phyloP scores from a whole-genome alignment of 2,113 vertebrate species.

The Tilapia sparmanii region DNA sequence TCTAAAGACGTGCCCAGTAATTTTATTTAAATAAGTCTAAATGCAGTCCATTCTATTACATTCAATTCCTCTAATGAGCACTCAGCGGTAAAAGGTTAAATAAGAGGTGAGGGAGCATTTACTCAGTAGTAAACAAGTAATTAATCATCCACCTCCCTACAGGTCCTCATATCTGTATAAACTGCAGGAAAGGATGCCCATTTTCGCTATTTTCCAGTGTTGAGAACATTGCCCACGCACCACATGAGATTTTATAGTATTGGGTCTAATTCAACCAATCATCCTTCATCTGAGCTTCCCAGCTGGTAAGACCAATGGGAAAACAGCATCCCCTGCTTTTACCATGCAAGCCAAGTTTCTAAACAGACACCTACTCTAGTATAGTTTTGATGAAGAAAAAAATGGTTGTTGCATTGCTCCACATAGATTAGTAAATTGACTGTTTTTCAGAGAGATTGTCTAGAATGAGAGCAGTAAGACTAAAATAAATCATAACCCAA shows the following conservation, averaged over 20 bases:
- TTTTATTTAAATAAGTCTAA: conserved; percentile 6
- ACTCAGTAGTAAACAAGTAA: conserved; percentile 46
- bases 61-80: conserved; percentile 19
- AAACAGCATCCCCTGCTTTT: neutral
- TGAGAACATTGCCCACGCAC: neutral
- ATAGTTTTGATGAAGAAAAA: neutral
- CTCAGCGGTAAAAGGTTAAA: conserved; percentile 37
- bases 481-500: conserved; percentile 7
- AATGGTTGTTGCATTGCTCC: neutral
- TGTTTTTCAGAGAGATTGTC: conserved; percentile 1
- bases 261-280: neutral
- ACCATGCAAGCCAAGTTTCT: neutral
- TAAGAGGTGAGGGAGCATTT: conserved; percentile 31
- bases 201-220: neutral
- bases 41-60: conserved; percentile 1
- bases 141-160: conserved; percentile 36
- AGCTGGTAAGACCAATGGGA: neutral
- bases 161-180: neutral
- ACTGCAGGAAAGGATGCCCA: neutral
- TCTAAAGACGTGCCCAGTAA: neutral
- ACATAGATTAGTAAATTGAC: neutral
- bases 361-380: neutral
- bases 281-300: neutral
- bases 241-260: neutral
- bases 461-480: neutral